Conservation (phyloP, 2,797 vertebrate species). For the Bovichtus variegatus region DNA sequence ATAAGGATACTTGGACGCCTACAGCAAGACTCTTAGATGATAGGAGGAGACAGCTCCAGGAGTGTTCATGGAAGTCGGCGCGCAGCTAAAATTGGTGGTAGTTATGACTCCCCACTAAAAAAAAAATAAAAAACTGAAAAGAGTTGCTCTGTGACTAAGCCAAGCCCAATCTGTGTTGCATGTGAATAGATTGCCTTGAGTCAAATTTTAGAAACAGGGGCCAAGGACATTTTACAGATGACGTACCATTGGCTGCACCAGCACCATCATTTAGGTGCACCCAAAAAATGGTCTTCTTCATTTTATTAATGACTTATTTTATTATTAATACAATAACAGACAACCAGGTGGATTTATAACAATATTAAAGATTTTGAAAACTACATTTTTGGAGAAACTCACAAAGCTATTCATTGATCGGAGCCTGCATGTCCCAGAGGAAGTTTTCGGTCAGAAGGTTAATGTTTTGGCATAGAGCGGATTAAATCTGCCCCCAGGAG, state of each 20-base stretch:
- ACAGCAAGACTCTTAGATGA: slow-evolving; percentile 38
- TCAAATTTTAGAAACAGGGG: slow-evolving; percentile 40
- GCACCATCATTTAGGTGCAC: no score
- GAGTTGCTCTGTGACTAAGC: slow-evolving; percentile 60
- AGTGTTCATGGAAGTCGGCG: slow-evolving; percentile 31
- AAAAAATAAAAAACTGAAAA: slow-evolving; percentile 29
- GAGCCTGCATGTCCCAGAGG: neutral
- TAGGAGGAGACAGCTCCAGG: slow-evolving; percentile 20
- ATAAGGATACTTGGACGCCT: slow-evolving; percentile 49
- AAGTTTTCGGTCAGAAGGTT: neutral
- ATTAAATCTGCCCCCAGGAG: neutral
- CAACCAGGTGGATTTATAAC: neutral
- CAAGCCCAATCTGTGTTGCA: slow-evolving; percentile 56
- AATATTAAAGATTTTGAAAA: neutral
- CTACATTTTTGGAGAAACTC: neutral
- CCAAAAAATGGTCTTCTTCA: no score
- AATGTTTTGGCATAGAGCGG: neutral
- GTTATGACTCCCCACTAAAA: slow-evolving; percentile 40
- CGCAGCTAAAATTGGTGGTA: slow-evolving; percentile 46
- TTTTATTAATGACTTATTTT: neutral
- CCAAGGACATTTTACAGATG: slow-evolving; percentile 59
- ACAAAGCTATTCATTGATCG: neutral
- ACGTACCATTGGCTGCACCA: no score
- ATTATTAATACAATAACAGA: neutral
- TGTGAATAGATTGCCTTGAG: slow-evolving; percentile 62